These are phyloP conservation scores for Cacatua alba DNA, from an alignment of 2,113 vertebrate species.

Conservation along the genomic window DNA sequence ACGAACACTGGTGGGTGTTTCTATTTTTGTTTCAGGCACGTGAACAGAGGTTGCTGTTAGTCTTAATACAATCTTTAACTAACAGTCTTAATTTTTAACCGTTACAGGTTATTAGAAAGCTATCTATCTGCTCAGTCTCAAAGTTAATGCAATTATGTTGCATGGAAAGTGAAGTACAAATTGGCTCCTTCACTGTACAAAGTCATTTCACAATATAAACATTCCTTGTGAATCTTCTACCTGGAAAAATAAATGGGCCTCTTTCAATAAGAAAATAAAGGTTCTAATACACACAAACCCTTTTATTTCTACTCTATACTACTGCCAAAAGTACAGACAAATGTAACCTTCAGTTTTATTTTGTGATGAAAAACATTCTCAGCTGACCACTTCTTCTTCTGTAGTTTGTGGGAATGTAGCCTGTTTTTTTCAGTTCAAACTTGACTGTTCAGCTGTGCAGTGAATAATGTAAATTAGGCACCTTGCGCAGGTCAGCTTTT, in stretches of 20 bases:
- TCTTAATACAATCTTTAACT: neutral
- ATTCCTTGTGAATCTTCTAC: neutral
- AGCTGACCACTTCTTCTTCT: neutral
- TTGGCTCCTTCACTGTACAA: neutral
- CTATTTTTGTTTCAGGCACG: slow-evolving; percentile 7
- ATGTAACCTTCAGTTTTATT: neutral
- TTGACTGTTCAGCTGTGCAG: neutral
- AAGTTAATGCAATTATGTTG: neutral
- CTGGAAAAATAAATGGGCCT: neutral
- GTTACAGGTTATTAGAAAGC: neutral
- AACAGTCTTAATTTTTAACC: neutral
- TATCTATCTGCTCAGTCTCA: neutral
- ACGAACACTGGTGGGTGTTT: neutral
- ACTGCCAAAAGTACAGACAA: neutral
- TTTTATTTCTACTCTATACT: neutral
- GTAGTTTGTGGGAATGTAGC: neutral
- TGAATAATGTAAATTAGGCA: neutral
- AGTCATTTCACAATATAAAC: neutral
- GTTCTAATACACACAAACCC: neutral
- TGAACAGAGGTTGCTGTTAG: neutral
- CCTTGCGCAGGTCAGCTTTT: neutral
- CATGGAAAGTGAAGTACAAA: neutral
- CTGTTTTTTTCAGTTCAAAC: neutral
- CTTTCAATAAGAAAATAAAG: neutral
- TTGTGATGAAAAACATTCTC: neutral